Evolutionary conservation across 2,113 vertebrate species (phyloP).

Genomic region (Etheostoma cragini): DNA sequence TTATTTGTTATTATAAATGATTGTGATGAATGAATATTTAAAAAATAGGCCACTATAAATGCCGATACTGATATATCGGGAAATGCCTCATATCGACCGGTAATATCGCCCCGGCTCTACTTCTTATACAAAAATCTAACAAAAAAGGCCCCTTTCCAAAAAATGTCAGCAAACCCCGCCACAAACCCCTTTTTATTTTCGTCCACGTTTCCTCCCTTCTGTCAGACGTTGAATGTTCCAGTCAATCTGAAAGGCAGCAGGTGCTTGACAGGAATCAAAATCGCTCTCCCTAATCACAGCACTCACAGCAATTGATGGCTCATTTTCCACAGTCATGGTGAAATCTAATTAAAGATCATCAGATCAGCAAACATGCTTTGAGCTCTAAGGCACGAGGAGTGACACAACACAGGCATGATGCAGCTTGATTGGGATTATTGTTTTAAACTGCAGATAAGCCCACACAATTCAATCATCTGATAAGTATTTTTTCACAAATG

Average conservation of each 20-base stretch:
- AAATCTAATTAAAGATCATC: constrained; percentile 79
- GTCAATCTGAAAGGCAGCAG: constrained; percentile 68
- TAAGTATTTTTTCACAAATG: not conserved
- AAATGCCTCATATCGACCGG: too few relatives aligned
- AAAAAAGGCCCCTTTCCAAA: not conserved
- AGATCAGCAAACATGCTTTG: constrained; percentile 69
- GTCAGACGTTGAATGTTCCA: constrained; percentile 31
- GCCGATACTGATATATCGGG: too few relatives aligned
- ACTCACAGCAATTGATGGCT: constrained; percentile 78
- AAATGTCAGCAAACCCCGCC: not conserved
- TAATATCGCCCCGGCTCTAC: too few relatives aligned
- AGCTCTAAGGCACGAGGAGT: constrained; percentile 57
- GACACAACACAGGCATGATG: constrained; percentile 51
- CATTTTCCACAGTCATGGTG: constrained; percentile 71
- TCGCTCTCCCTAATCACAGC: constrained; percentile 60
- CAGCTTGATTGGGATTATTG: constrained; percentile 49
- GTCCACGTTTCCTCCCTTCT: not conserved
- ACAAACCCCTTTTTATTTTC: not conserved
- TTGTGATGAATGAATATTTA: too few relatives aligned
- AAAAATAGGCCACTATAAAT: too few relatives aligned
- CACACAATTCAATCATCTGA: not conserved
- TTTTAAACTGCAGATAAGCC: constrained; percentile 24
- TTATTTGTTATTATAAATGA: too few relatives aligned
- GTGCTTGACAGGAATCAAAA: constrained; percentile 77
- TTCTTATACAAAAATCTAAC: not conserved